Percentiles rank a stretch among this genome's conserved stretches.
Conservation (phyloP, 2,797 vertebrate genomes). For the Aulostomus chinensis region DNA sequence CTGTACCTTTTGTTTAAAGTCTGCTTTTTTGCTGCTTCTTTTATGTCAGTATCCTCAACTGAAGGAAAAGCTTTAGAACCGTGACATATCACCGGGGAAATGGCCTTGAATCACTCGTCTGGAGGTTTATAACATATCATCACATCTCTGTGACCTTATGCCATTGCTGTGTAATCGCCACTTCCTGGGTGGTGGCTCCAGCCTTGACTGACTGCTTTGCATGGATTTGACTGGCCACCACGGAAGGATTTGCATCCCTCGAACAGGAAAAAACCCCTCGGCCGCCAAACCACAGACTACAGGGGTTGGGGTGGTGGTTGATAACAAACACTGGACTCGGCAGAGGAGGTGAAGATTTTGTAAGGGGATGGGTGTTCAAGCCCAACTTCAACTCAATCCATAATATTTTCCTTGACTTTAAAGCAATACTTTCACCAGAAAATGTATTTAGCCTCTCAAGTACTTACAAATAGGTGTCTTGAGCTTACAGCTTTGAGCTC, state of each 20-base stretch:
- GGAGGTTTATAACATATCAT: constrained; percentile 9
- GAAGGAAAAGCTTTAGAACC: constrained; percentile 1
- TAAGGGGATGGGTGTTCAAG: too few relatives aligned
- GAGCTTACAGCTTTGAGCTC: too few relatives aligned
- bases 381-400: too few relatives aligned
- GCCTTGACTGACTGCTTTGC: constrained; percentile 56
- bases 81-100: constrained; percentile 9
- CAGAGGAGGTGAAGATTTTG: too few relatives aligned
- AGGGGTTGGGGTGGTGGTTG: constrained; percentile 10
- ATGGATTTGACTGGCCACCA: constrained; percentile 64
- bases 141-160: constrained; percentile 38
- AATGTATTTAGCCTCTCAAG: too few relatives aligned
- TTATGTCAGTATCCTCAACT: constrained; percentile 8
- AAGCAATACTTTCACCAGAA: too few relatives aligned
- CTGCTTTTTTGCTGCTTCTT: constrained; percentile 1
- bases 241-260: constrained; percentile 61
- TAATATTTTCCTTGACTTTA: too few relatives aligned
- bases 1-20: constrained; percentile 6
- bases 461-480: too few relatives aligned
- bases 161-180: constrained; percentile 8
- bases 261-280: constrained; percentile 33
- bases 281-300: constrained; percentile 40
- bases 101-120: background rate
- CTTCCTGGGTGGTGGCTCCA: constrained; percentile 36
- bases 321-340: background rate